Evolutionary conservation across 2,888 invertebrate genomes (phyloP), one percentile per base, ranked within the genome.

Genomic region (Xylota sylvarum): DNA sequence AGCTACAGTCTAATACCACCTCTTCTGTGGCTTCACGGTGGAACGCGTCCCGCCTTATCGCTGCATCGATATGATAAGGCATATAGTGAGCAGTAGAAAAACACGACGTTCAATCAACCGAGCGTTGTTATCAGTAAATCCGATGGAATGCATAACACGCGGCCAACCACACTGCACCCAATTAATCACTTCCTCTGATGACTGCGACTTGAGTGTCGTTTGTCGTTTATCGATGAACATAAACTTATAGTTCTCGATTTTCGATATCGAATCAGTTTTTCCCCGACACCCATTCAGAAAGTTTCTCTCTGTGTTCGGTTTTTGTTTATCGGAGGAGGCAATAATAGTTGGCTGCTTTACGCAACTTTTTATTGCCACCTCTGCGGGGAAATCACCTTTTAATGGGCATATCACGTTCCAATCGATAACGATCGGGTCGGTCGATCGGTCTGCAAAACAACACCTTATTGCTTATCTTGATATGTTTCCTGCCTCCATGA

Each of bases 71-170:
- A 27, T 50, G 85, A 85, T 85, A 85, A 85, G 85, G 37, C 65
- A 32, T 23, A 23, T 23, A 23, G 55, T 35, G 48, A n/a, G 40
- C 65, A 55, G 73, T 23, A 67, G 19, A 48, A 69, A 62, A 74
- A 81, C 74, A 72, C 50, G 46, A 72, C 85, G 80, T 85, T 85
- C 80, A 85, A 85, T 85, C 80, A 85, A 83, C 85, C 76, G 65
- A 52, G 6, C 43, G 14, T 56, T 43, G 65, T 72, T 85, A 80
- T 85, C 76, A 76, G 69, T 72, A 77, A 12, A 85, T 77, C 80
- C 65, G 43, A 73, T 67, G 85, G 85, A 85, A 85, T 85, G 65
- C 58, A 64, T 46, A 80, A 58, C 79, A 80, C 70, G 84, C 74
- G 58, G 80, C 76, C 52, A 35, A 10, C 48, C 32, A 17, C 30